A percentile compares a stretch with the other conserved stretches of the same genome.
Evolutionary conservation across 2,797 vertebrate species (phyloP).

Genomic region (Lateolabrax maculatus): DNA sequence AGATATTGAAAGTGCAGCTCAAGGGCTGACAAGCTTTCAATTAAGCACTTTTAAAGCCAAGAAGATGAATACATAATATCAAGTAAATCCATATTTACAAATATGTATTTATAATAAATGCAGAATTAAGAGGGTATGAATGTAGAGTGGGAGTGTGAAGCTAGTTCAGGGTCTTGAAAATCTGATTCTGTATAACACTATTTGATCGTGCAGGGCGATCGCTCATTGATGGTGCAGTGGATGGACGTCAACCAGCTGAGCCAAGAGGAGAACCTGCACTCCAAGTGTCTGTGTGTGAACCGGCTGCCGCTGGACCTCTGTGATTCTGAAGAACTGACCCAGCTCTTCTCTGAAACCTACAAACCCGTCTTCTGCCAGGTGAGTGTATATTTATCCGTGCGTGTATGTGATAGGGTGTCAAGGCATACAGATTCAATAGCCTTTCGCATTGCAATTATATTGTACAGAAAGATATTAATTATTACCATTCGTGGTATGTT

Average conservation of each 20-base stretch:
- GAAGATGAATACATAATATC: background rate
- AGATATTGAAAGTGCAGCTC: slow-evolving; percentile 4
- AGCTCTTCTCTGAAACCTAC: slow-evolving; percentile 91
- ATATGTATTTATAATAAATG: slow-evolving; percentile 4
- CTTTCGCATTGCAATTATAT: background rate
- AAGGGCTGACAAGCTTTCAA: slow-evolving; percentile 3
- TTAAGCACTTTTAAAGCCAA: slow-evolving; percentile 2
- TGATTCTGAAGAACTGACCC: slow-evolving; percentile 90
- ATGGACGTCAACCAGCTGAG: slow-evolving; percentile 96
- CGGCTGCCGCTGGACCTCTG: slow-evolving; percentile 90
- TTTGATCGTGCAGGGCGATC: slow-evolving; percentile 82
- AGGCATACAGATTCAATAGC: background rate
- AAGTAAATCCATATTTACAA: background rate
- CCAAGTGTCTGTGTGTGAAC: slow-evolving; percentile 95
- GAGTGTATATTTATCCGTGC: slow-evolving; percentile 36
- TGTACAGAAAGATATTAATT: background rate
- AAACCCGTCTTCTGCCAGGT: slow-evolving; percentile 98
- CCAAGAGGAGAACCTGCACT: slow-evolving; percentile 93
- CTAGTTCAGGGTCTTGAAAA: background rate
- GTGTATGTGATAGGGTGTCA: background rate
- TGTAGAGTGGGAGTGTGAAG: background rate
- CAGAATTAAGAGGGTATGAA: background rate
- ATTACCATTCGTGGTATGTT: background rate
- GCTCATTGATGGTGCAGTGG: slow-evolving; percentile 95
- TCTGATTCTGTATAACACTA: background rate